A percentile compares a stretch with the other conserved stretches of the same genome.
These are phyloP conservation scores for Gambusia affinis DNA, from an alignment of 2,113 vertebrate species.

Conservation along the genomic window DNA sequence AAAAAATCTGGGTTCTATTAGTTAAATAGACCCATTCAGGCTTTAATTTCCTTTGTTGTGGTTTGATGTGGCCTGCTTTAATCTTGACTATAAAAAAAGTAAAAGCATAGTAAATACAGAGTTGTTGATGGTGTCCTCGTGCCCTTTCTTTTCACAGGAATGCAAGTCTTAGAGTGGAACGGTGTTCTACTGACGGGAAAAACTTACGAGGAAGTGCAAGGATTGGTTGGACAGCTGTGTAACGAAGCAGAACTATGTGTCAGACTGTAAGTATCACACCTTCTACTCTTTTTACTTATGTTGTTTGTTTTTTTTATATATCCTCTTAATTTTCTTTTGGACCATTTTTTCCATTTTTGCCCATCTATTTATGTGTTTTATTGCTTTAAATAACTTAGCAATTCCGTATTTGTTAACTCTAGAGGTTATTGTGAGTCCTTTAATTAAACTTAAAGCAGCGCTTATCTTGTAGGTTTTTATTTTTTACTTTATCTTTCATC, in stretches of 20 bases:
- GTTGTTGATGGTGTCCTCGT: conserved; percentile 1
- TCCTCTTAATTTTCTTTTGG: background rate
- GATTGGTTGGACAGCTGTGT: conserved; percentile 88
- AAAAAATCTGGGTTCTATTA: background rate
- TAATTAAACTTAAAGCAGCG: background rate
- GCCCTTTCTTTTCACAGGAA: conserved; percentile 79
- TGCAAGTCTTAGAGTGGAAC: conserved; percentile 99
- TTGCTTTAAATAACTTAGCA: too few species aligned
- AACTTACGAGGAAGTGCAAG: conserved; percentile 98
- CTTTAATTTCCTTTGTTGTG: conserved; percentile 15
- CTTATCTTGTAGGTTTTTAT: background rate
- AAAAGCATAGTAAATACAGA: too few species aligned
- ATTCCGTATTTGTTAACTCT: too few species aligned
- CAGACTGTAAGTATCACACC: conserved; percentile 93
- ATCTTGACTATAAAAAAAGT: background rate
- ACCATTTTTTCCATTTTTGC: background rate
- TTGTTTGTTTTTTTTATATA: background rate
- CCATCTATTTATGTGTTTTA: too few species aligned
- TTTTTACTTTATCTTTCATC: background rate
- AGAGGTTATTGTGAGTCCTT: too few species aligned
- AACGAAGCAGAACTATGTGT: conserved; percentile 97
- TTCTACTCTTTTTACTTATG: background rate
- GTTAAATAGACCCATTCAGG: background rate
- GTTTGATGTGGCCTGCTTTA: conserved; percentile 9
- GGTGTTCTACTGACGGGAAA: conserved; percentile 89